Conservation (phyloP, 2,113 vertebrate genomes). For the Pagrus major region DNA sequence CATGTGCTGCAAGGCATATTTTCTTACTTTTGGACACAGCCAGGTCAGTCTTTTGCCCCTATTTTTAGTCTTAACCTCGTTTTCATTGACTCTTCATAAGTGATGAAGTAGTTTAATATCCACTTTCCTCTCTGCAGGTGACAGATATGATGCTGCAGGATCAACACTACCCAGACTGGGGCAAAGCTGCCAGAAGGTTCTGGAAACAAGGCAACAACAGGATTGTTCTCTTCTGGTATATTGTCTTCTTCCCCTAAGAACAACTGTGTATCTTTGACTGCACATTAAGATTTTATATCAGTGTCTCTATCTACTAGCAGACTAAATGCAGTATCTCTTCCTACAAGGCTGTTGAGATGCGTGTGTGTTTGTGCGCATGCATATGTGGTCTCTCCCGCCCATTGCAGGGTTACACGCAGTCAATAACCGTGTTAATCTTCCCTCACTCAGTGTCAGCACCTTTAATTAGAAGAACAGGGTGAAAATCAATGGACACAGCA, state of each 20-base stretch:
- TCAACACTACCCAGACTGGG: conserved; percentile 95
- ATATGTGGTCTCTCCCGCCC: conserved; percentile 11
- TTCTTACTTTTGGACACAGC: background rate
- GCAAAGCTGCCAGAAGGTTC: conserved; percentile 91
- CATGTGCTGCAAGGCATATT: background rate
- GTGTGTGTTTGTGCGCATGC: conserved; percentile 2
- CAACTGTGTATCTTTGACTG: background rate
- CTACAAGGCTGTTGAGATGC: background rate
- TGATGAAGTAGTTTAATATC: background rate
- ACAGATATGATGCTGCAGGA: conserved; percentile 99
- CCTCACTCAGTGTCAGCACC: conserved; percentile 76
- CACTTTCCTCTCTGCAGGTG: conserved; percentile 84
- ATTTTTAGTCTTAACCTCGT: background rate
- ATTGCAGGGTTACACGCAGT: conserved; percentile 54
- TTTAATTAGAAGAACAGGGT: conserved; percentile 79
- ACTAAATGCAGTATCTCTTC: conserved; percentile 3
- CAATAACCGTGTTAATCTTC: conserved; percentile 80
- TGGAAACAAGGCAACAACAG: conserved; percentile 96
- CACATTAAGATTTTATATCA: background rate
- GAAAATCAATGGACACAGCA: conserved; percentile 76
- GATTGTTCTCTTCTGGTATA: conserved; percentile 97
- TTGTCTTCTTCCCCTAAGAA: background rate
- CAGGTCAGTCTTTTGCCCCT: background rate
- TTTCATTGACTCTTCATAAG: background rate
- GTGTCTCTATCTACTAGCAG: background rate